Evolutionary conservation across 2,888 invertebrate species (phyloP).

Genomic region (Molorchus minor): DNA sequence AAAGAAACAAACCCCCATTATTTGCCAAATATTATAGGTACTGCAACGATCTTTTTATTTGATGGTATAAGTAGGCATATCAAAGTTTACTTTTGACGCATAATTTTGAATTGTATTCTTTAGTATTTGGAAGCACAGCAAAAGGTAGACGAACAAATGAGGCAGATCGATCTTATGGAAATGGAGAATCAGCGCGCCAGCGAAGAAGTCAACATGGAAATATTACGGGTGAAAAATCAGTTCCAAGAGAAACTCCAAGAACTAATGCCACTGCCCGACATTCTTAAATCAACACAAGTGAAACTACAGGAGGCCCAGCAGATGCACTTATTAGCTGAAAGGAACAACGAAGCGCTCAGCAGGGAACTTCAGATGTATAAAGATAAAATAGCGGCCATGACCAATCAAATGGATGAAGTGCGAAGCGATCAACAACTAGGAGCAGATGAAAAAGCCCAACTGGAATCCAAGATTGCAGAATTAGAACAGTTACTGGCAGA

Average conservation of each 20-base stretch:
- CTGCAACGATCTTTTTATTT: too few species aligned
- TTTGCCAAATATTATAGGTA: too few species aligned
- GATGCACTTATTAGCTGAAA: conserved; percentile 71
- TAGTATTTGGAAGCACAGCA: conserved; percentile 74
- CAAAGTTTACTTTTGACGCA: not conserved
- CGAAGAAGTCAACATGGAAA: conserved; percentile 76
- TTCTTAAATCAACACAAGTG: conserved; percentile 73
- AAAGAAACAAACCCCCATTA: too few species aligned
- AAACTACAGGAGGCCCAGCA: conserved; percentile 76
- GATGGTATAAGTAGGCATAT: too few species aligned
- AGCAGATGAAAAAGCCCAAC: conserved; percentile 62
- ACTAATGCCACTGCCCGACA: conserved; percentile 73
- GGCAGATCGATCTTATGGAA: conserved; percentile 76
- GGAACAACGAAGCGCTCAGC: conserved; percentile 72
- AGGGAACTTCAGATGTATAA: conserved; percentile 72
- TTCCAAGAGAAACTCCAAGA: conserved; percentile 79
- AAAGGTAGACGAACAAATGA: conserved; percentile 74
- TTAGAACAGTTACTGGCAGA: conserved; percentile 55
- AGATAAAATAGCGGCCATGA: conserved; percentile 59
- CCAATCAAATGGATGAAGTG: conserved; percentile 65
- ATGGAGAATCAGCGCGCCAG: conserved; percentile 76
- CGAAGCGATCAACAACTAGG: conserved; percentile 64
- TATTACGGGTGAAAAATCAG: conserved; percentile 74
- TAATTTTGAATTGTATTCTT: conserved; percentile 25
- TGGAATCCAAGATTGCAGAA: conserved; percentile 57